Evolutionary conservation across 1,140 invertebrate species (phyloP), one percentile per base, ranked within the genome.

Genomic region (Drosophila paulistorum): DNA sequence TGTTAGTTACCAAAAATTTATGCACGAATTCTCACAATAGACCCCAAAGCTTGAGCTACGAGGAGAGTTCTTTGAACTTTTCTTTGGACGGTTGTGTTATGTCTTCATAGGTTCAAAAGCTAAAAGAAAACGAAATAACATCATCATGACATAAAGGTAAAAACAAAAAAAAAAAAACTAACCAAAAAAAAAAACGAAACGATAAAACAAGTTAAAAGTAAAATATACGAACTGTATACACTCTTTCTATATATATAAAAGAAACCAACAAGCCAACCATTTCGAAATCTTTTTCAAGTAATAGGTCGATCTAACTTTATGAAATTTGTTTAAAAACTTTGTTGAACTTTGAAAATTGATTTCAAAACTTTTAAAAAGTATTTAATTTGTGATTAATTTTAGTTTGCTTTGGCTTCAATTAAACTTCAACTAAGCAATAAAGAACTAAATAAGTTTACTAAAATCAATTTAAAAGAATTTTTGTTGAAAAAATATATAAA

Each of bases 41-140:
- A 68, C 59, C 62, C 69, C 45, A 51, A 51, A 39, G 37, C 37
- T 39, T 39, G 37, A 39, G 45, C 45, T 9, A 51, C 60, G 71
- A 60, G 74, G 69, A 79, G 85, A 84, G 84, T 87, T 87, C 84
- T 89, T 87, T 87, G 84, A 87, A 87, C 84, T 84, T 64, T 69
- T 65, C 79, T 87, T 79, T 79, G 45, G 45, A 11, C 45, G 45
- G 75, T 87, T 79, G 86, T 51, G 89, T 87, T 87, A 87, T 87
- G 83, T 89, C 84, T 89, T 87, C 84, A 87, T 83, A 80, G 84
- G 70, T 73, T 67, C 65, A 74, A 83, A 89, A 87, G 77, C 77
- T 84, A 57, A 83, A 87, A 87, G 84, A 87, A 87, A 87, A 87
- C 84, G 84, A 87, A 87, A 84, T 78, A 89, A 78, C 79, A 83